Conservation (phyloP, 2,797 vertebrate genomes). For the Meriones psammophilus region DNA sequence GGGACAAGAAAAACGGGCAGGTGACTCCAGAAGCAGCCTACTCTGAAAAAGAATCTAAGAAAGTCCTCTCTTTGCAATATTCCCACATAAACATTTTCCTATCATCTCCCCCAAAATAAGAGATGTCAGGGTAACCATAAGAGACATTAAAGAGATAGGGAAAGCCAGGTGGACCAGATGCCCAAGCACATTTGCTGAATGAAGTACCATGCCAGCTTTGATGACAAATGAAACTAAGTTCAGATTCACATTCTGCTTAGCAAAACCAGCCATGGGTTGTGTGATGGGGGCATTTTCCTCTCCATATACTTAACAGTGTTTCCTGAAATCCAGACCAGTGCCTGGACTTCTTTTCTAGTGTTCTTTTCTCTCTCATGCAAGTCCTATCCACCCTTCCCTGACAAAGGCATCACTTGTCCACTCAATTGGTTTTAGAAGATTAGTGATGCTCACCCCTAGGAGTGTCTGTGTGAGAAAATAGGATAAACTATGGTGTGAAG, state of each 20-base stretch:
- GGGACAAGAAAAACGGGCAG: background rate
- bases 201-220: background rate
- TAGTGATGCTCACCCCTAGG: background rate
- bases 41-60: constrained; percentile 71
- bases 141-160: constrained; percentile 48
- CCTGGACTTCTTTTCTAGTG: background rate
- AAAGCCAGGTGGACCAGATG: background rate
- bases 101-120: constrained; percentile 47
- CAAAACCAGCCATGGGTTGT: background rate
- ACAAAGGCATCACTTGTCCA: background rate
- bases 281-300: background rate
- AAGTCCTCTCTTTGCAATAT: constrained; percentile 56
- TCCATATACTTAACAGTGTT: background rate
- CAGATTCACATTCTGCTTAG: background rate
- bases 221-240: background rate
- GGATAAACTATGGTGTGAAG: background rate
- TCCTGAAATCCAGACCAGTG: background rate
- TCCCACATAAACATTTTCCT: constrained; percentile 73
- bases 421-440: background rate
- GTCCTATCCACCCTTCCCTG: too few relatives aligned
- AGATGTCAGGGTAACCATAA: constrained; percentile 75
- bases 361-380: background rate
- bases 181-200: background rate
- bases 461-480: background rate
- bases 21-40: background rate